Percentiles rank a stretch among this genome's conserved stretches.
These are phyloP conservation scores for Nomada flava DNA, from an alignment of 2,888 invertebrate species.

Conservation along the genomic window DNA sequence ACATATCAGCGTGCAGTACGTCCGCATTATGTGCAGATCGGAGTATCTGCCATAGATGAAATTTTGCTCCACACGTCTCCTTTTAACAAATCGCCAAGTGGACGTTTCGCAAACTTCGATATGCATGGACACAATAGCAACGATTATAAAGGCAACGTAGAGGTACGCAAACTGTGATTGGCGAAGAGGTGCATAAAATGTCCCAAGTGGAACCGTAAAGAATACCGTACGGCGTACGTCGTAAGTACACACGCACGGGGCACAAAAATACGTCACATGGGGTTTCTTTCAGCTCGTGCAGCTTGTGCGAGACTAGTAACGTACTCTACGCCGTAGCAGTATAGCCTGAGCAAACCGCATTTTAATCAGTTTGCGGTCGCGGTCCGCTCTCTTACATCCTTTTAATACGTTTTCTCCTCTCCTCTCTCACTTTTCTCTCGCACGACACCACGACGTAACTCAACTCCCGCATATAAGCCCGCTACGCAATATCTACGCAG, in stretches of 20 bases:
- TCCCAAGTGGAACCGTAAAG: conserved; percentile 7
- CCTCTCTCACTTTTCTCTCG: conserved; percentile 61
- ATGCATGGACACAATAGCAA: background rate
- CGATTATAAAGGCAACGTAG: background rate
- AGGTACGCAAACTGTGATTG: background rate
- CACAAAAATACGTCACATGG: conserved; percentile 42
- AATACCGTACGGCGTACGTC: conserved; percentile 7
- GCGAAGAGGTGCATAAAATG: background rate
- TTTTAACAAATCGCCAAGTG: background rate
- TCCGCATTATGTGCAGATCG: no score
- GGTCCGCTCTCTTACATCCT: conserved; percentile 75
- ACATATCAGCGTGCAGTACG: no score
- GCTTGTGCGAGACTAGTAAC: conserved; percentile 54
- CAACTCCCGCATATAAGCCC: conserved; percentile 68
- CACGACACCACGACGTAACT: conserved; percentile 72
- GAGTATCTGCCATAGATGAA: background rate
- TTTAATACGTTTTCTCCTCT: conserved; percentile 72
- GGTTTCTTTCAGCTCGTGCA: conserved; percentile 50
- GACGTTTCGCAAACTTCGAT: background rate
- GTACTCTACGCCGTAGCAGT: conserved; percentile 48
- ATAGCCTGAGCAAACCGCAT: conserved; percentile 76
- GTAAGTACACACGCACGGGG: conserved; percentile 2
- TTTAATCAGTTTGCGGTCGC: conserved; percentile 83
- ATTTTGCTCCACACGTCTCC: background rate
- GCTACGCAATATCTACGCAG: conserved; percentile 56